Evolutionary conservation across 2,888 invertebrate genomes (phyloP), one percentile per base, ranked within the genome.

Genomic region (Apamea epomidion): DNA sequence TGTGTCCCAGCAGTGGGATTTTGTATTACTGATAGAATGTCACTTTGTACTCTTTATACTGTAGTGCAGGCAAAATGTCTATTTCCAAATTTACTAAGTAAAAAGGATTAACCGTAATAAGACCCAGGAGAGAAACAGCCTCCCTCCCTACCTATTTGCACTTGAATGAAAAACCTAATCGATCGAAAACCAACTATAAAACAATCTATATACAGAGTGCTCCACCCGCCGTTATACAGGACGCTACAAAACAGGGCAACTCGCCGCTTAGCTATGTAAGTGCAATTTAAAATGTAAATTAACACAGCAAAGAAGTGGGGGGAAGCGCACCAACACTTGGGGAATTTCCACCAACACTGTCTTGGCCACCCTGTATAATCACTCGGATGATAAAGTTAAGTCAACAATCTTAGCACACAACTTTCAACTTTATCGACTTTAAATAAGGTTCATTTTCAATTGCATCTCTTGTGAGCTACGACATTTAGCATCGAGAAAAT

Each of bases 281-380:
- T 97, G 97, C 97, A 97, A 97, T 97, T 97, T 97, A 97, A 97
- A 97, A 97, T 97, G 97, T 97, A 97, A 97, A 97, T 97, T 97
- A 97, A 97, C 97, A 95, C 94, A 93, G 95, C 95, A 97, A 97
- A 97, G 97, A 97, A 97, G 94, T 94, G 91, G 94, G 94, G 94
- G 93, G 91, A 89, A 84, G 91, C 91, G 90, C 92, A 91, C 93
- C 90, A 91, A 93, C 95, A 93, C 94, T 93, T 90, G 92, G 90
- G 92, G 91, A 90, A 93, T 93, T 93, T 93, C 90, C 94, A 92
- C 95, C 94, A 92, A 93, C 95, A 93, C 95, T 94, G 93, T 95
- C 95, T 96, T 95, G 90, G 92, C 93, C 91, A 92, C 94, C 91
- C 90, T 90, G 84, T 86, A 85, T 80, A 93, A 91, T 90, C 93